phyloP scores from a whole-genome alignment of 2,888 invertebrate species.

The Orgyia antiqua region DNA sequence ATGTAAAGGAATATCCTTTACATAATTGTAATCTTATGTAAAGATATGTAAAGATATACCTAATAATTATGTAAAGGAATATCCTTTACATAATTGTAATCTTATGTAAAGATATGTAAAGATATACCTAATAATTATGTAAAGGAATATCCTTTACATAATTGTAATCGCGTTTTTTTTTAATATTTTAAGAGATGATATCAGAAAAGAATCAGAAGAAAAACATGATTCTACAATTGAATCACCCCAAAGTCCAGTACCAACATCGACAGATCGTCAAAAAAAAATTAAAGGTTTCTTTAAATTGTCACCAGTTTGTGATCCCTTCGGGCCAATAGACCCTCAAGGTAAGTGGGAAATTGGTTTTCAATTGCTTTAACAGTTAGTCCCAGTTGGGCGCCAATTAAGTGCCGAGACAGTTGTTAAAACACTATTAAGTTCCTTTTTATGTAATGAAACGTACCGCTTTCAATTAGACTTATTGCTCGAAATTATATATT shows the following conservation, averaged over 20 bases:
- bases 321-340: slow-evolving; percentile 70
- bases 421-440: slow-evolving; percentile 18
- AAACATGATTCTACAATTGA: slow-evolving; percentile 33
- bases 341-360: slow-evolving; percentile 72
- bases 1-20: too few relatives aligned
- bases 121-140: too few relatives aligned
- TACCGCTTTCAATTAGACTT: too few relatives aligned
- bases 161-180: too few relatives aligned
- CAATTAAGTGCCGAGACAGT: slow-evolving; percentile 26
- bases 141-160: too few relatives aligned
- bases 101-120: too few relatives aligned
- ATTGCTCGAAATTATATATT: too few relatives aligned
- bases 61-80: too few relatives aligned
- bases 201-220: slow-evolving; percentile 26
- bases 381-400: slow-evolving; percentile 33
- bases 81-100: too few relatives aligned
- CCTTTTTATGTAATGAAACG: background rate
- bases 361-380: slow-evolving; percentile 16
- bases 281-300: slow-evolving; percentile 40
- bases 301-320: slow-evolving; percentile 38
- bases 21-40: too few relatives aligned
- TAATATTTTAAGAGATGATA: too few relatives aligned
- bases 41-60: too few relatives aligned
- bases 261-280: slow-evolving; percentile 40
- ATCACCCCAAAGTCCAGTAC: slow-evolving; percentile 60